Percentiles rank a stretch among this genome's conserved stretches.
phyloP scores from a whole-genome alignment of 2,797 vertebrate genomes.

The Mus caroli region DNA sequence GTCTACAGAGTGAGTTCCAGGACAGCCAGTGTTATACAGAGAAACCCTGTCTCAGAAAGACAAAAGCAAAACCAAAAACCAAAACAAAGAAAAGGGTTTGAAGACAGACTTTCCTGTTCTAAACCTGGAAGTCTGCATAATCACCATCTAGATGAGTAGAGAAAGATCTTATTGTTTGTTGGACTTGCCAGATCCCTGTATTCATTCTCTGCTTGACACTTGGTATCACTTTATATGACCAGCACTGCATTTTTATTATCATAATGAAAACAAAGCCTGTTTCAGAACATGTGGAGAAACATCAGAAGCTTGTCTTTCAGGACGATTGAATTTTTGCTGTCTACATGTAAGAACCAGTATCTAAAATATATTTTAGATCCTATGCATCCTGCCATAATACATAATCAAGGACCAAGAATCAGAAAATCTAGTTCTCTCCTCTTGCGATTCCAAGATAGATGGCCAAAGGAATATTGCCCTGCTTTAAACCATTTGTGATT shows the following conservation, averaged over 20 bases:
- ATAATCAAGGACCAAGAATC: slow-evolving; percentile 77
- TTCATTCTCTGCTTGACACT: not conserved
- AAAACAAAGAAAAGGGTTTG: not conserved
- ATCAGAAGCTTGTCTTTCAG: slow-evolving; percentile 88
- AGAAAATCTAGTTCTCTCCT: slow-evolving; percentile 56
- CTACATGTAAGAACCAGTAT: slow-evolving; percentile 89
- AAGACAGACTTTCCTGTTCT: not conserved
- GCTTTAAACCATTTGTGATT: slow-evolving; percentile 53
- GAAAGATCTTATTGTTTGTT: not conserved
- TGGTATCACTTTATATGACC: not conserved
- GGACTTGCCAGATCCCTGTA: not conserved
- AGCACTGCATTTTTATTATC: not conserved
- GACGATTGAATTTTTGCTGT: slow-evolving; percentile 94
- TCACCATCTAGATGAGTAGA: not conserved
- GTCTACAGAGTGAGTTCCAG: not conserved
- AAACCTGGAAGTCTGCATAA: not conserved
- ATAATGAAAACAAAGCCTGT: slow-evolving; percentile 76
- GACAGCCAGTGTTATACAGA: too few relatives aligned
- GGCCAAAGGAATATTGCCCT: not conserved
- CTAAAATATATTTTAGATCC: slow-evolving; percentile 91
- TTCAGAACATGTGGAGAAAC: slow-evolving; percentile 87
- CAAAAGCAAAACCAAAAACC: not conserved
- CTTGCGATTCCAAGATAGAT: slow-evolving; percentile 51
- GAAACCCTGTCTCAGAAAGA: not conserved
- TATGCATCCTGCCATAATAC: slow-evolving; percentile 94